phyloP scores from a whole-genome alignment of 1,140 invertebrate genomes.

The Rhyzopertha dominica region DNA sequence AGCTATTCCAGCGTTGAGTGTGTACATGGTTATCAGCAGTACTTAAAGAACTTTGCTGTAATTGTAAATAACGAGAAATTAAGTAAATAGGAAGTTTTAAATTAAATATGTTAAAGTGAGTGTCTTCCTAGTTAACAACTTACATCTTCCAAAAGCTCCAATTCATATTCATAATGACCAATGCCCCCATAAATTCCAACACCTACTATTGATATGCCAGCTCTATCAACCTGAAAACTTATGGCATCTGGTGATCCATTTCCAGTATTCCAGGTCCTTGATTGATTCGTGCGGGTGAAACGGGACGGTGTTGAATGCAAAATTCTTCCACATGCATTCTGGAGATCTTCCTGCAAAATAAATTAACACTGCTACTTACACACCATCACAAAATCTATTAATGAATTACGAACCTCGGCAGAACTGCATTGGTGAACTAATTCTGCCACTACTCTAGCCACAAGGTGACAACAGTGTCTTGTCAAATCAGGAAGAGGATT shows the following conservation, averaged over 20 bases:
- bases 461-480: conserved; percentile 78
- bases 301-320: conserved; percentile 82
- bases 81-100: not conserved
- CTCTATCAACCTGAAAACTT: conserved; percentile 86
- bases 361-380: conserved; percentile 15
- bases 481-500: conserved; percentile 61
- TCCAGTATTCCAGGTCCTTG: conserved; percentile 92
- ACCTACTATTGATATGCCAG: conserved; percentile 85
- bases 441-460: conserved; percentile 83
- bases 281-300: conserved; percentile 84
- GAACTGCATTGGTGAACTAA: conserved; percentile 74
- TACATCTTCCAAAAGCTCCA: conserved; percentile 84
- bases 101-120: no score
- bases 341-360: conserved; percentile 56
- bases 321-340: conserved; percentile 59
- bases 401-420: conserved; percentile 47
- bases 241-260: conserved; percentile 96
- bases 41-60: conserved; percentile 40
- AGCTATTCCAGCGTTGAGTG: conserved; percentile 66
- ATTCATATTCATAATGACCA: conserved; percentile 83
- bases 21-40: conserved; percentile 49
- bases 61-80: conserved; percentile 9
- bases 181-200: conserved; percentile 84
- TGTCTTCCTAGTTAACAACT: conserved; percentile 31
- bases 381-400: conserved; percentile 11